These are phyloP conservation scores for Nephotettix cincticeps DNA, from an alignment of 1,140 invertebrate species.

Conservation along the genomic window DNA sequence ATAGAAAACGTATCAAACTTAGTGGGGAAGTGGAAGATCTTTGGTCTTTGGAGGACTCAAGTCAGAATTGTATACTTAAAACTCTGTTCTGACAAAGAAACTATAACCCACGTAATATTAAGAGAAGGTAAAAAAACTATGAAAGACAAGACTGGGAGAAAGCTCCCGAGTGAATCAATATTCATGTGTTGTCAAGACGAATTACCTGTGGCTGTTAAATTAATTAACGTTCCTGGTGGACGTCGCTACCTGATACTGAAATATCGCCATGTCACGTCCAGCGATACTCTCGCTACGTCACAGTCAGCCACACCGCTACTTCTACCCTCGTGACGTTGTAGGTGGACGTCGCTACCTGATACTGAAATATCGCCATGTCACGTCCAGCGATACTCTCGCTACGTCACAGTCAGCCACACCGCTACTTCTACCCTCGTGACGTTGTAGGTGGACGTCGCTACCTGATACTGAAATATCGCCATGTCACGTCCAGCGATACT, in stretches of 20 bases:
- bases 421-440: no score
- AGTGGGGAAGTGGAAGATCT: no score
- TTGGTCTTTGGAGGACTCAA: no score
- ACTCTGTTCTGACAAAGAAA: no score
- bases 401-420: no score
- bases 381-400: neutral
- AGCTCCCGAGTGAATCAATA: neutral
- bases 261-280: neutral
- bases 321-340: no score
- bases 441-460: no score
- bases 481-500: neutral
- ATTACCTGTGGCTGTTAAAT: neutral
- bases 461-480: neutral
- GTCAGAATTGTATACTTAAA: no score
- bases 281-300: neutral
- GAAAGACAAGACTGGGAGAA: neutral
- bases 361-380: neutral
- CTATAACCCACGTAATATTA: no score
- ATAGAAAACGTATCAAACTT: no score
- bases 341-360: neutral
- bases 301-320: no score
- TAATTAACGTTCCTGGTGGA: neutral
- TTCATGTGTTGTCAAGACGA: slow-evolving; percentile 1
- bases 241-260: neutral
- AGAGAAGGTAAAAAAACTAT: no score